Evolutionary conservation across 2,113 vertebrate species (phyloP).

Genomic region (Colaptes auratus): DNA sequence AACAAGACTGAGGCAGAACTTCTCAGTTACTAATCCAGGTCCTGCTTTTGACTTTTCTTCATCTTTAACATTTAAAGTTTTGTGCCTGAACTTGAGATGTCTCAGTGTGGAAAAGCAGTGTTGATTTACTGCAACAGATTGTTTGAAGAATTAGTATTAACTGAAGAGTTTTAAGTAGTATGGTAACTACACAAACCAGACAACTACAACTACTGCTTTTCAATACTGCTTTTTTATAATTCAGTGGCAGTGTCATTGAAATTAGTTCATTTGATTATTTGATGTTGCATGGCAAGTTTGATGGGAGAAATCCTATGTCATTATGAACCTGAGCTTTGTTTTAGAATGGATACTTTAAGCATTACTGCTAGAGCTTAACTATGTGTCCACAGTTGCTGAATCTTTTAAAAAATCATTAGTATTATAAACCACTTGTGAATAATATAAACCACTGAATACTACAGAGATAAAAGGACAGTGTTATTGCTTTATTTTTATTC

Average conservation of each 20-base stretch:
- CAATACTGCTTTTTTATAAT: not conserved
- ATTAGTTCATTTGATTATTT: not conserved
- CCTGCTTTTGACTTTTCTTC: not conserved
- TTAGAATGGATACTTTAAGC: not conserved
- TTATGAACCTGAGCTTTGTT: not conserved
- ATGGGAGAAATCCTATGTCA: not conserved
- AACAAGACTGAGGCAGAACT: conserved; percentile 17
- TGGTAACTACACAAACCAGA: not conserved
- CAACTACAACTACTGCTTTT: not conserved
- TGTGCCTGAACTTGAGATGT: not conserved
- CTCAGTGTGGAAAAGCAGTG: not conserved
- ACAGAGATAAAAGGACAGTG: not conserved
- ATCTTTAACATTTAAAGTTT: not conserved
- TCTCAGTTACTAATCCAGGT: conserved; percentile 8
- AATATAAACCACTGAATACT: not conserved
- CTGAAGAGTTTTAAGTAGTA: not conserved
- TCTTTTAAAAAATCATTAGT: not conserved
- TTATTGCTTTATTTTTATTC: not conserved
- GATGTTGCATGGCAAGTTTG: not conserved
- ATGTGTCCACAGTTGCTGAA: not conserved
- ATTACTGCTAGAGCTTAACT: not conserved
- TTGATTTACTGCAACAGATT: not conserved
- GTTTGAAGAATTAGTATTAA: not conserved
- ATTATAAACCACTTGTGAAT: not conserved
- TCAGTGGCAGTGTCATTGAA: not conserved